Evolutionary conservation across 2,888 invertebrate genomes (phyloP), one percentile per base, ranked within the genome.

Genomic region (Callinectes sapidus): DNA sequence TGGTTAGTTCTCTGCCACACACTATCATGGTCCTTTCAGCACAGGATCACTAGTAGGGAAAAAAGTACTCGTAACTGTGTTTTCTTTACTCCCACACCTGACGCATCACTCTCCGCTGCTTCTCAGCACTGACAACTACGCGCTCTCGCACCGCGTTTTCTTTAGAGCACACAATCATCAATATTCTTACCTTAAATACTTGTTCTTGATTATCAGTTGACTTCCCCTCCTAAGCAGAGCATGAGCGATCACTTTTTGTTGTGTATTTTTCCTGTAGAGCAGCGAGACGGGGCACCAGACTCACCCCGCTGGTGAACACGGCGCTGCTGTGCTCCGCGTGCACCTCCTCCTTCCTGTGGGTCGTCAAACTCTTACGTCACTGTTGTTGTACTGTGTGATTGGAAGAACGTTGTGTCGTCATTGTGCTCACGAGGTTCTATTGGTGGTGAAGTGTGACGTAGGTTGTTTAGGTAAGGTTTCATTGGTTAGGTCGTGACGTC

Each of bases 331-430:
- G 23, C 32, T 85, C 35, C 81, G 48, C 87, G 71, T 90, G 66
- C 87, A 66, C 39, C 28, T 61, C 86, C 28, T n/a, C 61, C 88
- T 39, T 71, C 81, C 81, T 28, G 42, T 90, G 91, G 91, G 89
- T 93, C 90, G 90, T 88, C 90, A 93, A 88, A 89, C 92, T 91
- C 55, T 91, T 85, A 91, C 92, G 91, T 93, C 92, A 93, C 35
- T 32, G 32, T 32, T 48, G 39, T 42, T 77, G 23, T 6, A n/a
- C 1, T 54, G 8, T 39, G n/a, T 55, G 90, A 92, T 92, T 92
- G 92, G 92, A n/a, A 32, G 28, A 23, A 18, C 3, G 10, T 1
- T 42, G 89, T 89, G 92, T 81, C 81, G 89, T 92, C 61, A 61
- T 16, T 5, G 81, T n/a, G 6, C 54, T 28, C 16, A 16, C 1